Conservation (phyloP, 2,888 invertebrate species). For the Spodoptera littoralis region DNA sequence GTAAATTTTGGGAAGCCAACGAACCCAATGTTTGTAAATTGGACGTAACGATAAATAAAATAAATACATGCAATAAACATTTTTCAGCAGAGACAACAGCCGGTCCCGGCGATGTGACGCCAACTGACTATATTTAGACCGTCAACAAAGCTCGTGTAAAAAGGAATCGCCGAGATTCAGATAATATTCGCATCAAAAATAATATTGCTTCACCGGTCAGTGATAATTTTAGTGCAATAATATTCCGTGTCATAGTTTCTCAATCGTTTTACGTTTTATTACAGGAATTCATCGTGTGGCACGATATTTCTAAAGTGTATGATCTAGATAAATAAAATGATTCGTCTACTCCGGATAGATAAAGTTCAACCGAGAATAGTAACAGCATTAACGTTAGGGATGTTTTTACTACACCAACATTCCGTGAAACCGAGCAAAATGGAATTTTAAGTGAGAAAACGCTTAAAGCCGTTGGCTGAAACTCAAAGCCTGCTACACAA, state of each 20-base stretch:
- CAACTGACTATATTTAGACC: slow-evolving; percentile 71
- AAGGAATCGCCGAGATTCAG: slow-evolving; percentile 53
- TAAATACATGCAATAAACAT: slow-evolving; percentile 71
- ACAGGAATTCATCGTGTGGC: slow-evolving; percentile 7
- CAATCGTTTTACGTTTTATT: slow-evolving; percentile 10
- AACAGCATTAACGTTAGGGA: slow-evolving; percentile 1
- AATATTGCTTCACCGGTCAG: slow-evolving; percentile 51
- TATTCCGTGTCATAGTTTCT: slow-evolving; percentile 42
- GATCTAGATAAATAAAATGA: slow-evolving; percentile 29
- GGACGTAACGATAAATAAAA: slow-evolving; percentile 67
- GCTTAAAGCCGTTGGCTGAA: slow-evolving; percentile 17
- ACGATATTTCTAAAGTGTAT: slow-evolving; percentile 3
- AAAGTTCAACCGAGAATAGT: slow-evolving; percentile 10
- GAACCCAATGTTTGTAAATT: slow-evolving; percentile 66
- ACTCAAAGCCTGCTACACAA: slow-evolving; percentile 20
- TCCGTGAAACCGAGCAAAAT: slow-evolving; percentile 28
- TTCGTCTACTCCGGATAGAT: slow-evolving; percentile 4
- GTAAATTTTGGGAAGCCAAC: slow-evolving; percentile 76
- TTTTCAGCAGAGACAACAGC: slow-evolving; percentile 65
- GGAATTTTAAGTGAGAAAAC: slow-evolving; percentile 24
- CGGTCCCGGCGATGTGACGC: slow-evolving; percentile 62
- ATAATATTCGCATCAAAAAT: slow-evolving; percentile 64
- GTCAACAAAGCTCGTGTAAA: slow-evolving; percentile 67
- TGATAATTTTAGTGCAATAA: slow-evolving; percentile 58
- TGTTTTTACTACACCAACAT: slow-evolving; percentile 24